Evolutionary conservation across 1,140 invertebrate genomes (phyloP).

Genomic region (Mylabris phalerata): DNA sequence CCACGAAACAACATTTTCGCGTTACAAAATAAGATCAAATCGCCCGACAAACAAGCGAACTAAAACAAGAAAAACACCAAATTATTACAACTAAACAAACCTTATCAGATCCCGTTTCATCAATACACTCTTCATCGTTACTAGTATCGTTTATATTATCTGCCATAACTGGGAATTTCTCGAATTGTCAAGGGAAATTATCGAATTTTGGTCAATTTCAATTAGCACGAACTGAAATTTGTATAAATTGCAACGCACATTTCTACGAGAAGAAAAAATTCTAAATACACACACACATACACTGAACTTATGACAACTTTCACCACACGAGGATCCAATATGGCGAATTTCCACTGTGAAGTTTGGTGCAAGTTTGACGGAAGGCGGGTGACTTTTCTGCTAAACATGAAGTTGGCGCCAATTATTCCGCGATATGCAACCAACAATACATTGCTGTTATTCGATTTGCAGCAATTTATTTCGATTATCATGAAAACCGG

Average conservation of each 20-base stretch:
- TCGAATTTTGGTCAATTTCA: too few relatives aligned
- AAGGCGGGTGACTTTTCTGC: neutral
- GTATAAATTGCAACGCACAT: slow-evolving; percentile 21
- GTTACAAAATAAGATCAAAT: too few relatives aligned
- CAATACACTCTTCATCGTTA: slow-evolving; percentile 22
- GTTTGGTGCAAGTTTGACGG: slow-evolving; percentile 1
- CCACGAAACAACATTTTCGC: neutral
- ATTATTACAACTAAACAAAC: slow-evolving; percentile 21
- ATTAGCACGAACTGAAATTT: neutral
- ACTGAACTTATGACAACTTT: slow-evolving; percentile 23
- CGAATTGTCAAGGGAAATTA: too few relatives aligned
- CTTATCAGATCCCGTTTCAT: slow-evolving; percentile 26
- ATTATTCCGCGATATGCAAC: too few relatives aligned
- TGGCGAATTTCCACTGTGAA: slow-evolving; percentile 16
- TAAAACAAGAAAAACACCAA: slow-evolving; percentile 13
- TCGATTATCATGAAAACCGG: too few relatives aligned
- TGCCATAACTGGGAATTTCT: slow-evolving; percentile 18
- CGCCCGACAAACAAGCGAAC: neutral
- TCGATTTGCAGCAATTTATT: too few relatives aligned
- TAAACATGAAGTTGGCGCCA: neutral
- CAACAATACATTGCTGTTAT: too few relatives aligned
- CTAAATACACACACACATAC: too few relatives aligned
- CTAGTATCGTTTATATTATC: slow-evolving; percentile 13
- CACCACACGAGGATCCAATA: slow-evolving; percentile 36
- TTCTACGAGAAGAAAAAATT: neutral